These are phyloP conservation scores for Thrips palmi DNA, from an alignment of 1,140 invertebrate genomes.

Conservation along the genomic window DNA sequence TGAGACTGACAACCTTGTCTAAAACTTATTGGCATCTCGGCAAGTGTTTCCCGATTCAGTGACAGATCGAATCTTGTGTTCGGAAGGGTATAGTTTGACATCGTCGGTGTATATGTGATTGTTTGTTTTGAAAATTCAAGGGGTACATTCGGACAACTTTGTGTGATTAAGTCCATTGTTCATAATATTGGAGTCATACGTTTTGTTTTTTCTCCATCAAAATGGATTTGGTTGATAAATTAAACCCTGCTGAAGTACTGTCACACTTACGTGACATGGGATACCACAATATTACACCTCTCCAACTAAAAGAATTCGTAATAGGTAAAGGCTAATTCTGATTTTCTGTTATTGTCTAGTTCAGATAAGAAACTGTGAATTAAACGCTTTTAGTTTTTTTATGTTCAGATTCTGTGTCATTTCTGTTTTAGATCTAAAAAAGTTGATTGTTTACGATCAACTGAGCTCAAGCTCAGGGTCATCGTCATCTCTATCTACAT, in stretches of 20 bases:
- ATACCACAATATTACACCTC: conserved; percentile 11
- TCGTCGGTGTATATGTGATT: too few species aligned
- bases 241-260: conserved; percentile 14
- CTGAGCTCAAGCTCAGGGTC: background rate
- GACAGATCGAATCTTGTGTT: too few species aligned
- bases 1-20: too few species aligned
- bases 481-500: background rate
- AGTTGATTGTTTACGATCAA: conserved; percentile 10
- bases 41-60: too few species aligned
- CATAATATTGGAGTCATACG: too few species aligned
- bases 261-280: conserved; percentile 12
- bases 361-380: background rate
- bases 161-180: too few species aligned
- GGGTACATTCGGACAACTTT: too few species aligned
- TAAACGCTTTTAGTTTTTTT: background rate
- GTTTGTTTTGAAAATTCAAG: too few species aligned
- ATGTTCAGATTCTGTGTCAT: background rate
- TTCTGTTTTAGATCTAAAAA: conserved; percentile 11
- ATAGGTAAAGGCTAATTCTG: conserved; percentile 13
- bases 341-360: background rate
- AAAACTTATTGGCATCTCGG: too few species aligned
- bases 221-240: conserved; percentile 5
- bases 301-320: conserved; percentile 13
- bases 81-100: too few species aligned
- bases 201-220: too few species aligned